Percentiles rank a stretch among this genome's conserved stretches.
These are phyloP conservation scores for Philereme vetulata DNA, from an alignment of 2,888 invertebrate genomes.

Conservation along the genomic window DNA sequence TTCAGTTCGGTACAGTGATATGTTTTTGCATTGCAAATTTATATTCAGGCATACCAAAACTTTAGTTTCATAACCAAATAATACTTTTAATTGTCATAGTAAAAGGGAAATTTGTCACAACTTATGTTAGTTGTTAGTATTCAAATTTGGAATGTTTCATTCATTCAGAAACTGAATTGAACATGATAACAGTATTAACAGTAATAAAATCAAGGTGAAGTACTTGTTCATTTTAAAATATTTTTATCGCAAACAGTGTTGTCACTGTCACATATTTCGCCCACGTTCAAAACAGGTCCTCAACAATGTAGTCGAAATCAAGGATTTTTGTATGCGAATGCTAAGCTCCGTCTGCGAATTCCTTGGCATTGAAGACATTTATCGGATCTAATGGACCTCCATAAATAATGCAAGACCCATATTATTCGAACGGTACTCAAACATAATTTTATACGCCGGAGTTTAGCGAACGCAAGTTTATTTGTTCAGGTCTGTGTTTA, in stretches of 20 bases:
- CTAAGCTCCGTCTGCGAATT: slow-evolving; percentile 18
- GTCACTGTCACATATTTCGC: slow-evolving; percentile 69
- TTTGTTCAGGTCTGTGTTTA: background rate
- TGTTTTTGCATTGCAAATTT: too few relatives aligned
- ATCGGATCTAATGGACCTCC: background rate
- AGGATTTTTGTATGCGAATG: slow-evolving; percentile 64
- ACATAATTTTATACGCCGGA: background rate
- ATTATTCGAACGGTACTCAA: background rate
- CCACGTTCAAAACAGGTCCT: slow-evolving; percentile 68
- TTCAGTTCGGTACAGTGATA: too few relatives aligned
- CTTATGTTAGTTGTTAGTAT: background rate
- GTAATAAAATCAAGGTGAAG: slow-evolving; percentile 27
- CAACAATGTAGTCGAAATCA: slow-evolving; percentile 75
- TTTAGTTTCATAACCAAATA: too few relatives aligned
- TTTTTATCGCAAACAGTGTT: slow-evolving; percentile 40
- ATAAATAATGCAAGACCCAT: background rate
- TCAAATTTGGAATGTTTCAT: background rate
- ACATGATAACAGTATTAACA: slow-evolving; percentile 21
- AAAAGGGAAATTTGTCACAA: too few relatives aligned
- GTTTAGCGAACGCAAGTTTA: background rate
- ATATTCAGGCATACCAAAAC: too few relatives aligned
- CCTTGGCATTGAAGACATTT: slow-evolving; percentile 10
- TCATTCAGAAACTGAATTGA: background rate
- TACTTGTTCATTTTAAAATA: slow-evolving; percentile 28
- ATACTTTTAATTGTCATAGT: too few relatives aligned